phyloP scores from a whole-genome alignment of 1,140 invertebrate species.

The Chironomus striatipennis region DNA sequence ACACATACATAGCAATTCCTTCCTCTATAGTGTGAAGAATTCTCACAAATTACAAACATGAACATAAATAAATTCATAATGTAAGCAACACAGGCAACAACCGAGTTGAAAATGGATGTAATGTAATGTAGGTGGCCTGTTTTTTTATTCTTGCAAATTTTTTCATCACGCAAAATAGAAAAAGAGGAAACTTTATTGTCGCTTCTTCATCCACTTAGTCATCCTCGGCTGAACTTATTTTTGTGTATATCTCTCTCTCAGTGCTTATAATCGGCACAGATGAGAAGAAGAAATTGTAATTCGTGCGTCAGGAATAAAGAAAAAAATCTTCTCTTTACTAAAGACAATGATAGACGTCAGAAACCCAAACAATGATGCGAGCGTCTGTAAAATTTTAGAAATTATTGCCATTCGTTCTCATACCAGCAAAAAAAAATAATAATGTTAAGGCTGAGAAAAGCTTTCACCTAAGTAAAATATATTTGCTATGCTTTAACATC shows the following conservation, averaged over 20 bases:
- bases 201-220: too few species aligned
- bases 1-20: too few species aligned
- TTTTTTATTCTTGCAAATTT: not conserved
- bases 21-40: too few species aligned
- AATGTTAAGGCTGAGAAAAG: too few species aligned
- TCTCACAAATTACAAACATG: too few species aligned
- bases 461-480: not conserved
- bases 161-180: not conserved
- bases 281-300: not conserved
- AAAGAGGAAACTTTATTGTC: too few species aligned
- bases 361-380: not conserved
- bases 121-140: not conserved
- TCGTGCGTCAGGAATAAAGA: not conserved
- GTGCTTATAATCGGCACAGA: too few species aligned
- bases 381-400: constrained; percentile 1
- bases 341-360: not conserved
- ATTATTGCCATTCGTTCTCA: not conserved
- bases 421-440: not conserved
- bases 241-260: too few species aligned
- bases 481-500: not conserved
- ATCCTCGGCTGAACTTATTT: too few species aligned
- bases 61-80: too few species aligned
- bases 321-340: not conserved
- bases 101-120: too few species aligned
- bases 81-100: too few species aligned